Percentiles rank a stretch among this genome's conserved stretches.
Evolutionary conservation across 30 jellyfish, hydroid and myxozoan genomes (phyloP).

Genomic region (Haliclystus octoradiatus): DNA sequence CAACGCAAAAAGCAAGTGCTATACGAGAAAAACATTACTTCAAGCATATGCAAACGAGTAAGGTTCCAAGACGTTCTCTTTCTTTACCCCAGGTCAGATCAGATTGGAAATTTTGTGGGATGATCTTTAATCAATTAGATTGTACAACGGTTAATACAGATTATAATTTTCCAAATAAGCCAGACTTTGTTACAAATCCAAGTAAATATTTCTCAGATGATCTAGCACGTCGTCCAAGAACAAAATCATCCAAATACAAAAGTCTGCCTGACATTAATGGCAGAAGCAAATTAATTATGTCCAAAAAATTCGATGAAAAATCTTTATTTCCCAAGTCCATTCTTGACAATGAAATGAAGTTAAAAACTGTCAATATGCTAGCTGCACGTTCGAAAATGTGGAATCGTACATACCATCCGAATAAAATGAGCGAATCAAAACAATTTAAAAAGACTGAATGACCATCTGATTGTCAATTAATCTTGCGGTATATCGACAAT

Average conservation of each 20-base stretch:
- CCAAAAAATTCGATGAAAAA: slow-evolving; percentile 23
- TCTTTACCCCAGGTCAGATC: slow-evolving; percentile 36
- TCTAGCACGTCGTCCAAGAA: slow-evolving; percentile 9
- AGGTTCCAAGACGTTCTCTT: not conserved
- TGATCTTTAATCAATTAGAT: slow-evolving; percentile 39
- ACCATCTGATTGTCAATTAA: no score
- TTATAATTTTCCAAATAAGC: slow-evolving; percentile 32
- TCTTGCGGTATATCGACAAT: no score
- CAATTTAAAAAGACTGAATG: no score
- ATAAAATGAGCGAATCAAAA: no score
- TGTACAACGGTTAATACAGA: slow-evolving; percentile 42
- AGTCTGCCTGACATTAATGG: not conserved
- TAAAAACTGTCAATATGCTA: slow-evolving; percentile 34
- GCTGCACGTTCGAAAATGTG: not conserved
- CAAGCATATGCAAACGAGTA: not conserved
- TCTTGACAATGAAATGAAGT: slow-evolving; percentile 56
- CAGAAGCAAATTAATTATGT: no score
- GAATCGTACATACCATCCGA: not conserved
- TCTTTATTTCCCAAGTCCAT: slow-evolving; percentile 70
- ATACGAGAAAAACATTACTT: no score
- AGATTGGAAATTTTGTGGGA: slow-evolving; percentile 32
- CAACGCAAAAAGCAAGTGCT: not conserved
- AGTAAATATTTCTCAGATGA: slow-evolving; percentile 47
- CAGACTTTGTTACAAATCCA: slow-evolving; percentile 81
- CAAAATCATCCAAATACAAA: not conserved